These are phyloP conservation scores for Epiblema foenella DNA, from an alignment of 2,888 invertebrate genomes.

Conservation along the genomic window DNA sequence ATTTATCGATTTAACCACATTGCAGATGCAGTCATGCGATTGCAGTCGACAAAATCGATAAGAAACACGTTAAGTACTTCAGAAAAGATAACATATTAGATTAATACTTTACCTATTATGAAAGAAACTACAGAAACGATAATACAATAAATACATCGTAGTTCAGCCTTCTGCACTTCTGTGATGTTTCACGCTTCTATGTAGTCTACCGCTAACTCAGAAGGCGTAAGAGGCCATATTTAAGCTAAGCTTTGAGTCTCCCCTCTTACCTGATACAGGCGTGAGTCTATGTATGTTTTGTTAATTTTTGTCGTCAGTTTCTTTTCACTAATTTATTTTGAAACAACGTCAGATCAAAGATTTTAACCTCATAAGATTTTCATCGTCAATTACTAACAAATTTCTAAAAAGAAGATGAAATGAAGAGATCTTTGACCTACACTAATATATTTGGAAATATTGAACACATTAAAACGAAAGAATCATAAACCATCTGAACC, in stretches of 20 bases:
- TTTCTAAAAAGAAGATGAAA: neutral
- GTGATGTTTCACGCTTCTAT: too few species aligned
- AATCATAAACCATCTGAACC: slow-evolving; percentile 56
- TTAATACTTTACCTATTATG: neutral
- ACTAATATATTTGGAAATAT: slow-evolving; percentile 39
- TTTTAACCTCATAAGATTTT: too few species aligned
- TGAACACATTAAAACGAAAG: slow-evolving; percentile 3
- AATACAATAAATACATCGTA: neutral
- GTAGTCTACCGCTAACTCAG: too few species aligned
- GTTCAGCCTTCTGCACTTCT: too few species aligned
- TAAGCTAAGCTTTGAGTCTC: too few species aligned
- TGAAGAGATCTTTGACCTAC: slow-evolving; percentile 9
- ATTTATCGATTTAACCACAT: neutral
- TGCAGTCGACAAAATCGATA: neutral
- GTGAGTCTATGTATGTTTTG: too few species aligned
- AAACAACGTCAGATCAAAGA: too few species aligned
- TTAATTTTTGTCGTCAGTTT: slow-evolving; percentile 1
- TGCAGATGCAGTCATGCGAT: neutral
- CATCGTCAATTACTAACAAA: neutral
- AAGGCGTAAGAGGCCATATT: too few species aligned
- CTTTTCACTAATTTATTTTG: neutral
- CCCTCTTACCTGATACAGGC: too few species aligned
- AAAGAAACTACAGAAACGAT: neutral
- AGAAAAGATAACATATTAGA: neutral
- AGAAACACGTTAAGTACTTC: neutral